Percentiles rank a stretch among this genome's conserved stretches.
Conservation (phyloP, 2,113 vertebrate species). For the Peromyscus polionotus region DNA sequence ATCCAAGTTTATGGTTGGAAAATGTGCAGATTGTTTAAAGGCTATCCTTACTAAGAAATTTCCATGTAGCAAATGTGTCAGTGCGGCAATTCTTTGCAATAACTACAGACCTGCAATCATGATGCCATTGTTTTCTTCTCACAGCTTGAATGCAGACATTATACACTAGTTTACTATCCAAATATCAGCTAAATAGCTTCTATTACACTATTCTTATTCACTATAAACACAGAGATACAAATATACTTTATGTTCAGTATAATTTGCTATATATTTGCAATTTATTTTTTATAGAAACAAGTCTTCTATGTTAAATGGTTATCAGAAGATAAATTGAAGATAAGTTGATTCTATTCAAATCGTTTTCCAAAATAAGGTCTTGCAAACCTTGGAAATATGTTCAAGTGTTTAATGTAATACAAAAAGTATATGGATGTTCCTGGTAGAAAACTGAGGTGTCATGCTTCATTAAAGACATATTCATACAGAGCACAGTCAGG, state of each 20-base stretch:
- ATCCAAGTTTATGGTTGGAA: neutral
- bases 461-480: neutral
- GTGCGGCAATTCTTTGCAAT: neutral
- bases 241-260: neutral
- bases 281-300: neutral
- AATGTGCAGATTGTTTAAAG: neutral
- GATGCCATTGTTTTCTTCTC: neutral
- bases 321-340: neutral
- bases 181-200: neutral
- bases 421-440: neutral
- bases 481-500: neutral
- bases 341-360: neutral
- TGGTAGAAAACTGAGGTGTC: neutral
- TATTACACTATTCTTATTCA: neutral
- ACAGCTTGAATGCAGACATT: neutral
- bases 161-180: neutral
- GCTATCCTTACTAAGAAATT: neutral
- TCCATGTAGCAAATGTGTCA: conserved; percentile 37
- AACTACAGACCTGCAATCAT: neutral
- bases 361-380: neutral
- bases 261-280: neutral
- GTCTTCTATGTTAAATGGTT: neutral
- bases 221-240: neutral
- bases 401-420: neutral
- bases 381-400: neutral